Percentiles rank a stretch among this genome's conserved stretches.
Evolutionary conservation across 1,140 invertebrate genomes (phyloP).

Genomic region (Aphelinus certus): DNA sequence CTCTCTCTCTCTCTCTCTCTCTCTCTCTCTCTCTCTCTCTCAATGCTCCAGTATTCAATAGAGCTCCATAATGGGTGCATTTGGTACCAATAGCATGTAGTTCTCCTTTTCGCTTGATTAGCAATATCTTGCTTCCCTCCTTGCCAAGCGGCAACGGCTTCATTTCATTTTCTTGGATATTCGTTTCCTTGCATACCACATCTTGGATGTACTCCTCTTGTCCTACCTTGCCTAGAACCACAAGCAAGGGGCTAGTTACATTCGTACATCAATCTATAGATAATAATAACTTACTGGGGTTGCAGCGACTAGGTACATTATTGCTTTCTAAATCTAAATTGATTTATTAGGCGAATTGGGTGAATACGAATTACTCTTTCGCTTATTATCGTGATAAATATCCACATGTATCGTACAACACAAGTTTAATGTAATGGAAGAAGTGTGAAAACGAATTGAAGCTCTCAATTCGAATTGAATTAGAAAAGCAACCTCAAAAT

Average conservation of each 20-base stretch:
- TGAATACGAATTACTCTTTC: not conserved
- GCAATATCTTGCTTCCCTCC: constrained; percentile 75
- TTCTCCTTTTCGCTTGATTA: constrained; percentile 83
- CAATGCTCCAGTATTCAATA: constrained; percentile 83
- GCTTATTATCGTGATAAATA: constrained; percentile 10
- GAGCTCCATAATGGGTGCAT: constrained; percentile 94
- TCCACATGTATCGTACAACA: too few relatives aligned
- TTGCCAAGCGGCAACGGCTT: constrained; percentile 80
- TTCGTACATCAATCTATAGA: not conserved
- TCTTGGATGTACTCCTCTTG: constrained; percentile 69
- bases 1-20: too few relatives aligned
- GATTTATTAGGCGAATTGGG: not conserved
- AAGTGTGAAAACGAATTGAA: too few relatives aligned
- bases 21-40: constrained; percentile 70
- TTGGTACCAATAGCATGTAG: constrained; percentile 86
- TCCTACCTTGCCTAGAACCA: constrained; percentile 23
- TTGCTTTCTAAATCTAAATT: not conserved
- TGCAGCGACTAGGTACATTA: constrained; percentile 18
- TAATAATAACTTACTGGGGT: constrained; percentile 7
- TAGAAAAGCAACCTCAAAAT: too few relatives aligned
- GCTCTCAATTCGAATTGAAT: too few relatives aligned
- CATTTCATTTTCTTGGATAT: constrained; percentile 88
- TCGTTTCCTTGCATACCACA: constrained; percentile 78
- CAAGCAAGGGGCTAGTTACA: not conserved
- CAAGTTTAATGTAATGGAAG: too few relatives aligned